Base-by-base conservation (phyloP, 2,888 invertebrate species). In the Cinara cedri region DNA sequence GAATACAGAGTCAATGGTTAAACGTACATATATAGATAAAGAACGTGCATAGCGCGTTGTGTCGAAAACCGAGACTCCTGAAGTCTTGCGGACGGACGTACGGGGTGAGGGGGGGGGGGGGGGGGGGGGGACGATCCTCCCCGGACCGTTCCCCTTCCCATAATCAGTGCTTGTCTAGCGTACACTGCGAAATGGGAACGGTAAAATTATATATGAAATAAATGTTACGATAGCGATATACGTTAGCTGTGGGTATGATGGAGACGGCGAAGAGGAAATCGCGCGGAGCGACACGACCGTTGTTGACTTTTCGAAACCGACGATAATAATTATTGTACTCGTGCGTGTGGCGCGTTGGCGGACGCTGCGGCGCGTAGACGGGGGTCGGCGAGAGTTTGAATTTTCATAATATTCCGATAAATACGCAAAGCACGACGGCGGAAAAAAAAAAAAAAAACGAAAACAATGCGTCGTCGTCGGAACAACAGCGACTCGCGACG, bases 341-440 rank as follows among this genome's bases (percentile, higher is more conserved):
- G n/a, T n/a, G n/a, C n/a, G n/a, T n/a, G n/a, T n/a, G 49, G 21
- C 10, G 34, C 34, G 34, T 3, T 34, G 34, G 3, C 34, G 3
- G 16, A 19, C 14, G 19, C n/a, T n/a, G n/a, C n/a, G n/a, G n/a
- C n/a, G n/a, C n/a, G n/a, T 9, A 21, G 70, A 14, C n/a, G n/a
- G 70, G 57, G 55, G 24, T n/a, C n/a, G n/a, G 49, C 1, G 16
- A 14, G 19, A n/a, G n/a, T 49, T 8, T 13, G 24, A 21, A 34
- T 60, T 62, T 62, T 51, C 72, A 62, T 72, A 72, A 72, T 72
- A 34, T 72, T 72, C 72, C 34, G 34, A 72, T 72, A 62, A 72
- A 62, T 19, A 51, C 72, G 62, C 72, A 10, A 34, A 34, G 16
- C 62, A 51, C 72, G 62, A 46, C 46, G 26, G 24, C 54, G n/a